Evolutionary conservation across 2,888 invertebrate species (phyloP), one percentile per base, ranked within the genome.

Genomic region (Pristionchus mayeri): DNA sequence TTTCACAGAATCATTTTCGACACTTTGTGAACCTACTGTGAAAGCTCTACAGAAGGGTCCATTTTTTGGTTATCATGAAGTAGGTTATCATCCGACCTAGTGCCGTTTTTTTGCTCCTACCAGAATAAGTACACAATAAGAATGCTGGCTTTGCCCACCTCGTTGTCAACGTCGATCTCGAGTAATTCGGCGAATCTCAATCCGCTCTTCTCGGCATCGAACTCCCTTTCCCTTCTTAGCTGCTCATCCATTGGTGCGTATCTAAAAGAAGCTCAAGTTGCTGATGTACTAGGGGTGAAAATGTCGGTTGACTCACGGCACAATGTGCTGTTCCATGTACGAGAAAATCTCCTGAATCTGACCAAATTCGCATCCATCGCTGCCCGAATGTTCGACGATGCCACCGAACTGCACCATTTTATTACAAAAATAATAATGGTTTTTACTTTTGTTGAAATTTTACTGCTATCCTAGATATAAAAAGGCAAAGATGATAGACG

Each of bases 281-380:
- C 13, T 6, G n/a, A n/a, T 57, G 24, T 2, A 24, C 44, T 7
- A 40, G 21, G 24, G 11, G 9, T 44, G 27, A 75, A n/a, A n/a
- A 2, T 16, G 0, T 16, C 54, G n/a, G n/a, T 2, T 3, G 1
- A 44, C 75, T 6, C 24, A 75, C 75, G 44, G 27, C 44, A 75
- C 44, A 7, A 75, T 27, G 4, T 75, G 44, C 24, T 87, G 86
- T 52, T 91, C 91, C 71, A 90, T 88, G n/a, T 86, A 75, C 27
- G 90, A 78, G 44, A 89, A 90, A 85, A 90, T 90, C 71, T 91
- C 91, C 86, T 89, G 87, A 34, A 91, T 86, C 79, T 90, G 90
- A 84, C 90, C 91, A 75, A 91, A 89, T 71, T 91, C 91, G 9
- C 89, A 87, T 34, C 91, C 91, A 84, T 91, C 91, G 37, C 86